Percentiles rank a stretch among this genome's conserved stretches.
phyloP scores from a whole-genome alignment of 2,113 vertebrate species.

The Ginglymostoma cirratum region DNA sequence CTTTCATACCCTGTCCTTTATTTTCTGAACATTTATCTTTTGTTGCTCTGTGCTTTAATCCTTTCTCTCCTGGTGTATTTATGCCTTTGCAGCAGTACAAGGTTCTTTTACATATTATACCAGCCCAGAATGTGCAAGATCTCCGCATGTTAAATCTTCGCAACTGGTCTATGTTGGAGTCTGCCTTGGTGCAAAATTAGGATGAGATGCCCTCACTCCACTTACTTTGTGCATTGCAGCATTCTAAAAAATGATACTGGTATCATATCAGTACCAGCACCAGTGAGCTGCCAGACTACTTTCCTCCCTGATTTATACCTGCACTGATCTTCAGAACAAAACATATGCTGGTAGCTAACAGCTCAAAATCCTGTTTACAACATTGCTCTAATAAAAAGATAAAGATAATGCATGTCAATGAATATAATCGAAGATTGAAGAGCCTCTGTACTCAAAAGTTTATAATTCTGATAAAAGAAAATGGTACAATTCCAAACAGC shows the following conservation, averaged over 20 bases:
- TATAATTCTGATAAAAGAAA: neutral
- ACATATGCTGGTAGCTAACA: neutral
- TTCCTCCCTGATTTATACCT: slow-evolving; percentile 5
- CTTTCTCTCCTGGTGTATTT: neutral
- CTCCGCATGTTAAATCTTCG: neutral
- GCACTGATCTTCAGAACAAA: neutral
- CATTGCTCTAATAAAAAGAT: neutral
- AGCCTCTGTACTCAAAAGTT: neutral
- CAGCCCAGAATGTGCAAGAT: neutral
- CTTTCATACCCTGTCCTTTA: neutral
- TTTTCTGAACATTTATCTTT: neutral
- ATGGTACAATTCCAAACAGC: neutral
- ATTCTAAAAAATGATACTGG: slow-evolving; percentile 15
- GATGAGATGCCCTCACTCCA: neutral
- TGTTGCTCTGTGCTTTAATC: neutral
- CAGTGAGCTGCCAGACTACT: neutral
- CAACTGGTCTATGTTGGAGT: neutral
- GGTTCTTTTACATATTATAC: neutral
- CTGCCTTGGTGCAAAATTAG: neutral
- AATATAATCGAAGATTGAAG: neutral
- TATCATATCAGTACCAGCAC: neutral
- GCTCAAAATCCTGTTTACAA: neutral
- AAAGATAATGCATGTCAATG: neutral
- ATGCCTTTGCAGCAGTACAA: neutral
- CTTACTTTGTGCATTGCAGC: neutral